These are phyloP conservation scores for Dipus sagitta DNA, from an alignment of 2,797 vertebrate species.

Conservation along the genomic window DNA sequence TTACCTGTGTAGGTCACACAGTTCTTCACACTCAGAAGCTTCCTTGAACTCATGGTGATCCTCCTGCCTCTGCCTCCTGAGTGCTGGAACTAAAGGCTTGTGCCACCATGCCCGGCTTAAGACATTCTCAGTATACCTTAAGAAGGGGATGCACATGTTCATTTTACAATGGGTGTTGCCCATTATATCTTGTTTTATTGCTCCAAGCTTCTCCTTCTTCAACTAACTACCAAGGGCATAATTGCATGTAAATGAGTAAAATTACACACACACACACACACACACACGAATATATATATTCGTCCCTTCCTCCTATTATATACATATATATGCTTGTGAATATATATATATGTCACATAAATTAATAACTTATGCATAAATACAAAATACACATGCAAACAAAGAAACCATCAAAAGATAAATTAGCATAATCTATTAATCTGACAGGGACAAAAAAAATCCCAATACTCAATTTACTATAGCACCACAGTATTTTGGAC, in stretches of 20 bases:
- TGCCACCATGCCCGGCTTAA: neutral
- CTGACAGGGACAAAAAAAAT: neutral
- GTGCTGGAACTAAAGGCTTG: no score
- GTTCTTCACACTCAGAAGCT: neutral
- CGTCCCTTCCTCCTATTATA: no score
- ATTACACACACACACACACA: no score
- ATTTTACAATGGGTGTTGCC: neutral
- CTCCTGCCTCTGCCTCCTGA: no score
- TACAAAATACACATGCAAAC: neutral
- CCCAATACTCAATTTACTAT: neutral
- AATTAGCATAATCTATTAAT: neutral
- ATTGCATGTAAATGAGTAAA: no score
- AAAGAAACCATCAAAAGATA: neutral
- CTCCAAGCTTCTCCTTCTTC: neutral
- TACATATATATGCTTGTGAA: no score
- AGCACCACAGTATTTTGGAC: neutral
- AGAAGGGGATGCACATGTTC: neutral
- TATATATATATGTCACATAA: neutral
- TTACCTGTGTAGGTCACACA: neutral
- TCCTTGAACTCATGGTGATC: neutral
- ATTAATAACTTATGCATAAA: neutral
- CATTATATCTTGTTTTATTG: neutral
- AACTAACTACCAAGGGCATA: neutral
- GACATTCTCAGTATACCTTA: neutral
- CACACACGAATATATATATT: no score